A percentile compares a stretch with the other conserved stretches of the same genome.
Conservation (phyloP, 2,888 invertebrate genomes). For the Plagiodera versicolora region DNA sequence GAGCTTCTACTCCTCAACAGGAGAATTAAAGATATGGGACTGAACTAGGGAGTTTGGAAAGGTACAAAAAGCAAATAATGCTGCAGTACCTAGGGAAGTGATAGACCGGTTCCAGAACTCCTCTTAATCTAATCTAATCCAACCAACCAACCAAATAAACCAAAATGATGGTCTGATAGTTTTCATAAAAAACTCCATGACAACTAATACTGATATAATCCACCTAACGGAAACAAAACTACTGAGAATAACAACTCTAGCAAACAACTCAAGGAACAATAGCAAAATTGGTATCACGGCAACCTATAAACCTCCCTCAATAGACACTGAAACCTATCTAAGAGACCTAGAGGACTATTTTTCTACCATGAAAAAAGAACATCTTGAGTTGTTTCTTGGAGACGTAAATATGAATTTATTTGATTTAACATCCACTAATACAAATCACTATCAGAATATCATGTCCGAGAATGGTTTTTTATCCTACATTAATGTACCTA, state of each 20-base stretch:
- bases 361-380: background rate
- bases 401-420: conserved; percentile 2
- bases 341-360: background rate
- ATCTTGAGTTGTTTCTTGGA: background rate
- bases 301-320: background rate
- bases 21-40: too few relatives aligned
- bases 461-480: background rate
- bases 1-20: too few relatives aligned
- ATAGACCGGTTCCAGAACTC: too few relatives aligned
- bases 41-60: too few relatives aligned
- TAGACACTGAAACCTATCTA: background rate
- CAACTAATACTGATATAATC: background rate
- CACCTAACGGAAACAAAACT: background rate
- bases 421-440: background rate
- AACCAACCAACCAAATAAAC: background rate
- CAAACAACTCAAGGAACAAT: background rate
- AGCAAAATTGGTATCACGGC: conserved; percentile 5
- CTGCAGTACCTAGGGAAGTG: too few relatives aligned
- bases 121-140: too few relatives aligned
- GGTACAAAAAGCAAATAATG: too few relatives aligned
- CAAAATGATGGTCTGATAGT: background rate
- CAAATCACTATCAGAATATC: background rate
- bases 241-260: background rate
- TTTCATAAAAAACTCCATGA: background rate
- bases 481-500: background rate